A percentile compares a stretch with the other conserved stretches of the same genome.
These are phyloP conservation scores for Hiodon alosoides DNA, from an alignment of 2,113 vertebrate species.

Conservation along the genomic window DNA sequence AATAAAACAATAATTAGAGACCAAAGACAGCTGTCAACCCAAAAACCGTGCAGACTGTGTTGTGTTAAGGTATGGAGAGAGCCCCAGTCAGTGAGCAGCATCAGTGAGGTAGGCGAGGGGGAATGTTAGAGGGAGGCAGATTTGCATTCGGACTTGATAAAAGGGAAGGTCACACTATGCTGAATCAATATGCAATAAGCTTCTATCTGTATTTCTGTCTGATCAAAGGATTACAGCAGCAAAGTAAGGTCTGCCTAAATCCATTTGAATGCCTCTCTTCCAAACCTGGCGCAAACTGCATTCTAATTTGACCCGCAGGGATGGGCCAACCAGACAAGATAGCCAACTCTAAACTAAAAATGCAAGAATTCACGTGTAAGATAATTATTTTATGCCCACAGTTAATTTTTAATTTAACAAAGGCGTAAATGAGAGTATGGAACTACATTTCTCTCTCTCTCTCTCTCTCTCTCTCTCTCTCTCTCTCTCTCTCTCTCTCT, in stretches of 20 bases:
- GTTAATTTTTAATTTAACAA: background rate
- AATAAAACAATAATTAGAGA: too few species aligned
- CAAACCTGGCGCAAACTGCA: background rate
- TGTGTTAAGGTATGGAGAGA: background rate
- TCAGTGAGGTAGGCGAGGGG: conserved; percentile 4
- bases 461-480: too few species aligned
- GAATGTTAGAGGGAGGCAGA: conserved; percentile 2
- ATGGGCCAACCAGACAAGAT: background rate
- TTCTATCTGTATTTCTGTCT: conserved; percentile 10
- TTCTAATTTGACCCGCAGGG: conserved; percentile 2
- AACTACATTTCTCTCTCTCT: too few species aligned
- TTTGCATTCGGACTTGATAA: conserved; percentile 19
- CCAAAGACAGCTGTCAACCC: too few species aligned
- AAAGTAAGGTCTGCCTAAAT: conserved; percentile 3
- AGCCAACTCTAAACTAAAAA: background rate
- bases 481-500: too few species aligned
- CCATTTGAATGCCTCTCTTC: conserved; percentile 3
- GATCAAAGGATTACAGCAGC: conserved; percentile 14
- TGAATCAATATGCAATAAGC: conserved; percentile 18
- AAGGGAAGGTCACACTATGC: conserved; percentile 9
- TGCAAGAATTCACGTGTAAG: background rate
- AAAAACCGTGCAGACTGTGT: too few species aligned
- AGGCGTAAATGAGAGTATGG: background rate
- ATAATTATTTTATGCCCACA: too few species aligned
- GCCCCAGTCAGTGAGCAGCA: background rate